phyloP scores from a whole-genome alignment of 1,140 invertebrate species.

The Scaptodrosophila lebanonensis region DNA sequence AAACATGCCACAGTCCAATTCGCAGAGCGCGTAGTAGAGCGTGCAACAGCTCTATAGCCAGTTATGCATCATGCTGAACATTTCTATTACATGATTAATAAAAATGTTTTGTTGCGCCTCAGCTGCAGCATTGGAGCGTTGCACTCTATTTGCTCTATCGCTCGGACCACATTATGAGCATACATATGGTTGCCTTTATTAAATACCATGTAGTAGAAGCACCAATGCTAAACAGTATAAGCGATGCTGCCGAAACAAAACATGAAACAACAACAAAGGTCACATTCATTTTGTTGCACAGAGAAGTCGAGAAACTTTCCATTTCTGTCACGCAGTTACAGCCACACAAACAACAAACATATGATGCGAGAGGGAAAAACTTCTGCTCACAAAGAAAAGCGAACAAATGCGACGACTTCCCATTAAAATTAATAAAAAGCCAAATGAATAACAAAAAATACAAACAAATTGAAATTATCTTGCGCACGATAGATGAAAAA shows the following conservation, averaged over 20 bases:
- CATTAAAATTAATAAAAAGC: conserved; percentile 67
- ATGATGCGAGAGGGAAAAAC: conserved; percentile 8
- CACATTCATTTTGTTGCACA: conserved; percentile 27
- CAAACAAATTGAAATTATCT: conserved; percentile 35
- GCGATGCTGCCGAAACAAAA: no score
- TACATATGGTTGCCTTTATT: neutral
- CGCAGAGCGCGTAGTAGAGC: conserved; percentile 55
- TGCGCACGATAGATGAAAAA: conserved; percentile 10
- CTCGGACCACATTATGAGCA: conserved; percentile 5
- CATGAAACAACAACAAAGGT: no score
- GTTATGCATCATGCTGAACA: conserved; percentile 63
- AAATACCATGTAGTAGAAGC: no score
- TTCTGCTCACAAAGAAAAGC: conserved; percentile 6
- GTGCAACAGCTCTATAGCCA: no score
- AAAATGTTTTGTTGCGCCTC: conserved; percentile 53
- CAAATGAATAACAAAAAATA: conserved; percentile 8
- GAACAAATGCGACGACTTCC: conserved; percentile 47
- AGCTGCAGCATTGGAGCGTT: conserved; percentile 24
- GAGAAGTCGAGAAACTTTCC: conserved; percentile 51
- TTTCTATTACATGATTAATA: conserved; percentile 70
- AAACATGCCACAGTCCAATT: conserved; percentile 67
- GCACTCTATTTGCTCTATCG: conserved; percentile 31
- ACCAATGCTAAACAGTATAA: no score
- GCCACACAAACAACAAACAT: no score
- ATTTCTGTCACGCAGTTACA: conserved; percentile 66